Evolutionary conservation across 2,888 invertebrate species (phyloP), one percentile per base, ranked within the genome.

Genomic region (Hartigia nigra): DNA sequence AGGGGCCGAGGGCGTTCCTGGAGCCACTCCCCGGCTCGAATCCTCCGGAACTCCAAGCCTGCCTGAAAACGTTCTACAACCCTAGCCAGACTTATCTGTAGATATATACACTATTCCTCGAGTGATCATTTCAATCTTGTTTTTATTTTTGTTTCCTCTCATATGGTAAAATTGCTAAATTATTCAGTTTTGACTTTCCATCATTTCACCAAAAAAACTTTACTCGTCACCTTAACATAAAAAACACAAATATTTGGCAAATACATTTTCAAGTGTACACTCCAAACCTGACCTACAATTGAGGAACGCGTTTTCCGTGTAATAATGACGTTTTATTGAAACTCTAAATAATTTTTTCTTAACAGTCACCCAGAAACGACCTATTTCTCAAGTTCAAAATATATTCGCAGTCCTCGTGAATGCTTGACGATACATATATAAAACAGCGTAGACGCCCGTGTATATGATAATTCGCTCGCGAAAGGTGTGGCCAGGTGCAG

Each of bases 11-110:
- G 90, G 90, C 90, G 90, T 89, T 88, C 87, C 88, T 88, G 78
- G 86, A 84, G 90, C 90, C 90, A 90, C 89, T 90, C 90, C 90
- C 90, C 87, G 82, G 79, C 81, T 80, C 82, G 84, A 82, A 83
- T 84, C 82, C 82, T 83, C 76, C 82, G 81, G 83, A 83, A 81
- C 79, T 81, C 77, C 78, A 76, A 77, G 72, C 72, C 72, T 72
- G 72, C 72, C 72, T 72, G 72, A 34, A 72, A 72, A 72, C 31
- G 31, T 72, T 55, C 55, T 55, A 55, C 55, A 55, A 14, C 55
- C 55, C 55, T 55, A 55, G 55, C 55, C 55, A 55, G 55, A 55
- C 55, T 55, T 14, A n/a, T 12, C 72, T 2, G 3, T 31, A 70
- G 0, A 31, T 70, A 11, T 14, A 72, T 34, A 32, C 23, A 23